Evolutionary conservation across 2,888 invertebrate genomes (phyloP).

Genomic region (Lepidonotus clava): DNA sequence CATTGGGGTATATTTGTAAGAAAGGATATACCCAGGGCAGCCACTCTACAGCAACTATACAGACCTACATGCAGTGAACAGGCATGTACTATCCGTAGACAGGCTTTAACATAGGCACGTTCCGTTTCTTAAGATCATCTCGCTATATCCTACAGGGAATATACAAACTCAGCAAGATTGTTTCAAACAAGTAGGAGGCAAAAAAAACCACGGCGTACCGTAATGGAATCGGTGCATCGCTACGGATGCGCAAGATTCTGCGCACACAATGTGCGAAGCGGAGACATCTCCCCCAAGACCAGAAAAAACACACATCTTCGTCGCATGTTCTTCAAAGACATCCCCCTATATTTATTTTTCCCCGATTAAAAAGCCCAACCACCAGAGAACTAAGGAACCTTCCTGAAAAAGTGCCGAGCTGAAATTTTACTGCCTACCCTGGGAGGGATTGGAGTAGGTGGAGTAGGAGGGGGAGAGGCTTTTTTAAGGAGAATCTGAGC

Average conservation of each 20-base stretch:
- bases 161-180: no score
- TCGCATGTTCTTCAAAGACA: slow-evolving; percentile 1
- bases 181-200: no score
- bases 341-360: slow-evolving; percentile 12
- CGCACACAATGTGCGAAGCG: background rate
- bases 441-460: background rate
- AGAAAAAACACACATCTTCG: background rate
- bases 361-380: background rate
- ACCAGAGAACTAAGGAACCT: background rate
- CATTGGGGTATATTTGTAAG: no score
- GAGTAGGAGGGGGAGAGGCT: background rate
- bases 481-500: background rate
- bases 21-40: no score
- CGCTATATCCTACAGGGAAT: background rate
- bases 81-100: no score
- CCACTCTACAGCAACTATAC: no score
- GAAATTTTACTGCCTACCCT: slow-evolving; percentile 31
- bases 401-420: background rate
- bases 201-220: no score
- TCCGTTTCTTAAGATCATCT: no score
- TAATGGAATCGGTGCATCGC: background rate
- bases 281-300: no score
- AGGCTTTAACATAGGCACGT: no score
- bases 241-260: background rate
- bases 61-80: no score